Conservation (phyloP, 2,113 vertebrate genomes). For the Rhadina sibilatrix region DNA sequence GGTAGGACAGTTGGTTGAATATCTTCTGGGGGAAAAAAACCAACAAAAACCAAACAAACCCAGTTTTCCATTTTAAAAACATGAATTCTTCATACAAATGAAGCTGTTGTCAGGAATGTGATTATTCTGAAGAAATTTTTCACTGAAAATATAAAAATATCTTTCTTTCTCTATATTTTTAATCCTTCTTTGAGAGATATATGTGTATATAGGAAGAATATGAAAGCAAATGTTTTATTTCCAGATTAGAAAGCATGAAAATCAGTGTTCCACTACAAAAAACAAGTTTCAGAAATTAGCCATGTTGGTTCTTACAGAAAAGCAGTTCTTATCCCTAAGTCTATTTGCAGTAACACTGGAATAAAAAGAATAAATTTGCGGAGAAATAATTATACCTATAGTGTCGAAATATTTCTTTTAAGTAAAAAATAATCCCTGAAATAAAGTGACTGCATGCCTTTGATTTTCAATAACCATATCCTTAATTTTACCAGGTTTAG, state of each 20-base stretch:
- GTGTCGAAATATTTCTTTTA: not conserved
- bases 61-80: not conserved
- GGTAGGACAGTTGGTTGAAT: not conserved
- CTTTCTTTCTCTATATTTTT: not conserved
- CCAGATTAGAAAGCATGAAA: not conserved
- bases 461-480: not conserved
- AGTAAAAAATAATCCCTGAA: not conserved
- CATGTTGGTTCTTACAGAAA: not conserved
- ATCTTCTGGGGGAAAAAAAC: not conserved
- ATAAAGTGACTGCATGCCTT: not conserved
- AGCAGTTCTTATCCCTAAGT: not conserved
- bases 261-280: not conserved
- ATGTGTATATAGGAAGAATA: not conserved
- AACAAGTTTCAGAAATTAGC: not conserved
- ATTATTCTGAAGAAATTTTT: not conserved
- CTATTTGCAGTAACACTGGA: not conserved
- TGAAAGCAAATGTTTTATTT: not conserved
- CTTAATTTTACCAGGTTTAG: not conserved
- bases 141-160: not conserved
- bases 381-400: not conserved
- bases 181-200: not conserved
- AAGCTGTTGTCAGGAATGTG: not conserved
- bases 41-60: no score
- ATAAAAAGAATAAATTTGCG: not conserved
- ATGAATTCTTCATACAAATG: not conserved